Base-by-base conservation (phyloP, 2,797 vertebrate genomes). In the Gymnoscopelus microlampas region DNA sequence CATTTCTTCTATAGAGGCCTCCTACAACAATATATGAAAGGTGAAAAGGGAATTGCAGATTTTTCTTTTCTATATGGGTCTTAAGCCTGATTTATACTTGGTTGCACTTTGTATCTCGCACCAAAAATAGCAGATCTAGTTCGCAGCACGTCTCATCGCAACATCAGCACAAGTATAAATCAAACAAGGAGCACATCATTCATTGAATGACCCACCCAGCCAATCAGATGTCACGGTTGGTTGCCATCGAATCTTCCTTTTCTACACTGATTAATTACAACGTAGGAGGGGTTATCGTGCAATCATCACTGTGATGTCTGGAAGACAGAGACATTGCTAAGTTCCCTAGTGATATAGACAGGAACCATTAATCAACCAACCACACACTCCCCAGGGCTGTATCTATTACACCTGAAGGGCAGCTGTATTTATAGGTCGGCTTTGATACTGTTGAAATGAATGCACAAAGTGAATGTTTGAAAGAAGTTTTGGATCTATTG, bases 251-350 rank as follows among this genome's bases (percentile, higher is more conserved):
- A 53, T 32, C 49, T 63, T 63, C 73, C 79, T 83, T 77, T 78
- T 73, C 66, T 74, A 58, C 66, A 63, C 83, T 87, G 87, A 91
- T 90, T 89, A 89, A 91, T 91, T 87, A 81, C 77, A 49, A 55
- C 53, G 82, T 79, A 75, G 54, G 76, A 77, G 76, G 82, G 86
- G 85, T 89, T 89, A 87, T 88, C 81, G 75, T 68, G 55, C 82
- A 78, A 89, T 91, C 86, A 85, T 85, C 72, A 68, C 66, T 35
- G 73, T 70, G 73, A 87, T 71, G 66, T 79, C 77, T 71, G 63
- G 59, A 71, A 78, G 70, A 84, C 76, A 84, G 79, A 86, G 82
- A 77, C 71, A 63, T 63, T 62, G 39, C 60, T 53, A 60, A 71
- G 76, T 80, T 82, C 68, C 73, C 84, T 59, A 77, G 70, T 63